Conservation (phyloP, 2,113 vertebrate species). For the Eclectus roratus region DNA sequence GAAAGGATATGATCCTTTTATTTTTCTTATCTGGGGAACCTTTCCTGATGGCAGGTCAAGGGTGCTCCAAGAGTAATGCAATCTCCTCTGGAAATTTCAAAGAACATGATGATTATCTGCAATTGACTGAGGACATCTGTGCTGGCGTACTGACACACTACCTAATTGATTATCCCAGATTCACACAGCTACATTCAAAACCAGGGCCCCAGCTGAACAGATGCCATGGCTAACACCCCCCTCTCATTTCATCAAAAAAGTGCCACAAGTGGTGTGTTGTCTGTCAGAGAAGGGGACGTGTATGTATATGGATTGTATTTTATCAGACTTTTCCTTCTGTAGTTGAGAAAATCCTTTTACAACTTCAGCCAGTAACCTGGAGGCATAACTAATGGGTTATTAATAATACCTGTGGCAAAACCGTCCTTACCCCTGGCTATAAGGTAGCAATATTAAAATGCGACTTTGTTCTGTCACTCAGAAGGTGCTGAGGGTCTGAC, state of each 20-base stretch:
- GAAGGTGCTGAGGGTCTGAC: background rate
- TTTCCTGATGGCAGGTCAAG: constrained; percentile 47
- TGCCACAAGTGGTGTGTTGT: constrained; percentile 45
- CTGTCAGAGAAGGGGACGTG: background rate
- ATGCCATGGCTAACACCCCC: constrained; percentile 30
- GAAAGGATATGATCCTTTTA: constrained; percentile 43
- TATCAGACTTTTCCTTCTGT: background rate
- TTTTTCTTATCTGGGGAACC: constrained; percentile 58
- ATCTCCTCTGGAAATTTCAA: constrained; percentile 64
- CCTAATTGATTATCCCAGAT: constrained; percentile 64
- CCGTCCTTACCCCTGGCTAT: background rate
- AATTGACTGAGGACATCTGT: constrained; percentile 68
- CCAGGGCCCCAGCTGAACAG: constrained; percentile 54
- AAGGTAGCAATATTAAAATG: background rate
- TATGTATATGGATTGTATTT: background rate
- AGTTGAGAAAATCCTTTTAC: background rate
- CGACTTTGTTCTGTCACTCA: background rate
- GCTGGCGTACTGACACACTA: constrained; percentile 53
- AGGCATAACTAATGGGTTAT: background rate
- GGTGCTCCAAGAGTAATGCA: constrained; percentile 50
- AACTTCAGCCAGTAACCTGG: background rate
- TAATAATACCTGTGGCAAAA: background rate
- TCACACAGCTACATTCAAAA: constrained; percentile 10
- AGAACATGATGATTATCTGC: constrained; percentile 57
- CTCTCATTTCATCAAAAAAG: background rate